A percentile compares a stretch with the other conserved stretches of the same genome.
Conservation (phyloP, 1,140 invertebrate species). For the Hycleus cichorii region DNA sequence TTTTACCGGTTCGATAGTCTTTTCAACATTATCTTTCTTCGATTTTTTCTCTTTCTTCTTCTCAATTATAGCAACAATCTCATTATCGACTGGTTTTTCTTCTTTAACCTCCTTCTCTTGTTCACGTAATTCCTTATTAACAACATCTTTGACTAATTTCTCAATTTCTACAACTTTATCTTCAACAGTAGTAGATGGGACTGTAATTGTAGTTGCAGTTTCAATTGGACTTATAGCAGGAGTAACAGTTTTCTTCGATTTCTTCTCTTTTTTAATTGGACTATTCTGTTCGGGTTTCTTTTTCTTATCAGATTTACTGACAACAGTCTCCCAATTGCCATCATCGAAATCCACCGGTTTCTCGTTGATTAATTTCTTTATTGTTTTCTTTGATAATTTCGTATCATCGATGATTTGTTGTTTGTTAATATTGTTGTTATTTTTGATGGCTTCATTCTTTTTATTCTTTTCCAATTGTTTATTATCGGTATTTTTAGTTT, state of each 20-base stretch:
- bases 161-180: slow-evolving; percentile 39
- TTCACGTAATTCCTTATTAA: slow-evolving; percentile 47
- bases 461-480: slow-evolving; percentile 43
- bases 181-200: background rate
- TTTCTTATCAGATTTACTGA: slow-evolving; percentile 59
- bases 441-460: slow-evolving; percentile 38
- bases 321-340: slow-evolving; percentile 65
- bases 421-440: slow-evolving; percentile 34
- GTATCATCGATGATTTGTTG: slow-evolving; percentile 43
- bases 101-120: slow-evolving; percentile 26
- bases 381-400: slow-evolving; percentile 47
- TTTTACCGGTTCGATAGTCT: background rate
- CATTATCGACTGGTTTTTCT: slow-evolving; percentile 28
- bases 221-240: background rate
- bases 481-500: slow-evolving; percentile 41
- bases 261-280: slow-evolving; percentile 47
- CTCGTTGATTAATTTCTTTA: slow-evolving; percentile 49
- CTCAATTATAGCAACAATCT: slow-evolving; percentile 18
- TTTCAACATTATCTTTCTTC: slow-evolving; percentile 28
- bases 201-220: background rate
- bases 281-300: slow-evolving; percentile 46
- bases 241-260: slow-evolving; percentile 33
- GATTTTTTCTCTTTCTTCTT: slow-evolving; percentile 42
- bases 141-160: slow-evolving; percentile 46
- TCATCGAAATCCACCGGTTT: slow-evolving; percentile 68